phyloP scores from a whole-genome alignment of 2,797 vertebrate genomes.

The Morelia viridis region DNA sequence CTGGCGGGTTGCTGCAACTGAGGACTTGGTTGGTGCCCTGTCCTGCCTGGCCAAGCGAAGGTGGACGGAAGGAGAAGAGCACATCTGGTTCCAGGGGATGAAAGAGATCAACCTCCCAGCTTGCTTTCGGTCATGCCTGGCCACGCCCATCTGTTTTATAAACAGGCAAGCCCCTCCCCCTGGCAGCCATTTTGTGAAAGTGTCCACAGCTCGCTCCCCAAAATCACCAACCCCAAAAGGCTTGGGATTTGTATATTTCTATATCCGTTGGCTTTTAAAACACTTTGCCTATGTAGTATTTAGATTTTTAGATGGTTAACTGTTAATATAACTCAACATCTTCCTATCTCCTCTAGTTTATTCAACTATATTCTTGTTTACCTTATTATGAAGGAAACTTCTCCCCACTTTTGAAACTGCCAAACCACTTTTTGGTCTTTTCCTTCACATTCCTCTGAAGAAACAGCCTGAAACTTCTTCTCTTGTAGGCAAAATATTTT shows the following conservation, averaged over 20 bases:
- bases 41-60: no score
- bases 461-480: slow-evolving; percentile 63
- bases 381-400: slow-evolving; percentile 6
- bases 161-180: no score
- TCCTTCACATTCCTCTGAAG: slow-evolving; percentile 51
- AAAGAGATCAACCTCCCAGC: no score
- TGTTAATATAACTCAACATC: not conserved
- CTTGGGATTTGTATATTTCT: not conserved
- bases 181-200: no score
- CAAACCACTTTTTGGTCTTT: slow-evolving; percentile 24
- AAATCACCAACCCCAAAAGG: no score
- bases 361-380: not conserved
- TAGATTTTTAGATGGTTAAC: not conserved
- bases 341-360: not conserved
- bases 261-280: not conserved
- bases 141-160: no score
- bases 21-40: no score
- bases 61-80: no score
- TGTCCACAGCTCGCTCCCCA: no score
- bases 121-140: no score
- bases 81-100: no score
- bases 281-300: not conserved
- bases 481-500: slow-evolving; percentile 66
- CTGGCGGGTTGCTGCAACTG: no score
- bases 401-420: slow-evolving; percentile 30